A percentile compares a stretch with the other conserved stretches of the same genome.
phyloP scores from a whole-genome alignment of 2,888 invertebrate species.

The Tuta absoluta region DNA sequence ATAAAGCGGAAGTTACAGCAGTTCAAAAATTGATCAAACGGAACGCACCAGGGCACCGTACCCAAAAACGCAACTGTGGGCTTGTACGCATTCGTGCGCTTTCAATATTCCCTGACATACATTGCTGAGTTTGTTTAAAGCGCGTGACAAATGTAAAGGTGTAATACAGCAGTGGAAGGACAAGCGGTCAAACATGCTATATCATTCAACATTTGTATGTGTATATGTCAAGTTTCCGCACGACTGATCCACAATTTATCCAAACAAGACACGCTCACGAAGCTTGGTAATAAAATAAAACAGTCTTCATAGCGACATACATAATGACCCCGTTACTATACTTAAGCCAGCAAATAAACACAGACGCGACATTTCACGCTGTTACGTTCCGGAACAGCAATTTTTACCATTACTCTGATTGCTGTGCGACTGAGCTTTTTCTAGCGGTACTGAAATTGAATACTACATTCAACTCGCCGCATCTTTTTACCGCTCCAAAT shows the following conservation, averaged over 20 bases:
- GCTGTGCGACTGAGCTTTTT: slow-evolving; percentile 33
- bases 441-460: slow-evolving; percentile 40
- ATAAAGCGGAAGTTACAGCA: slow-evolving; percentile 4
- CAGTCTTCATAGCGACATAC: slow-evolving; percentile 16
- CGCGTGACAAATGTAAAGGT: not conserved
- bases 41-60: not conserved
- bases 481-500: not conserved
- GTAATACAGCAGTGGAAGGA: not conserved
- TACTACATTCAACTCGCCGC: slow-evolving; percentile 22
- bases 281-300: slow-evolving; percentile 11
- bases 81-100: not conserved
- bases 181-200: not conserved
- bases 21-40: slow-evolving; percentile 13
- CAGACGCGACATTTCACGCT: slow-evolving; percentile 28
- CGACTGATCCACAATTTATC: not conserved
- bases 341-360: not conserved
- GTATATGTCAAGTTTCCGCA: slow-evolving; percentile 9
- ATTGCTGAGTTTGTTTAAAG: not conserved
- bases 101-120: not conserved
- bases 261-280: slow-evolving; percentile 16
- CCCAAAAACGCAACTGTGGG: slow-evolving; percentile 8
- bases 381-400: slow-evolving; percentile 26
- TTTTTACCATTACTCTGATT: slow-evolving; percentile 27
- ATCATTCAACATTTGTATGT: not conserved
- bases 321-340: slow-evolving; percentile 18